phyloP scores from a whole-genome alignment of 2,797 vertebrate species.

The Coranthus polyacanthus region DNA sequence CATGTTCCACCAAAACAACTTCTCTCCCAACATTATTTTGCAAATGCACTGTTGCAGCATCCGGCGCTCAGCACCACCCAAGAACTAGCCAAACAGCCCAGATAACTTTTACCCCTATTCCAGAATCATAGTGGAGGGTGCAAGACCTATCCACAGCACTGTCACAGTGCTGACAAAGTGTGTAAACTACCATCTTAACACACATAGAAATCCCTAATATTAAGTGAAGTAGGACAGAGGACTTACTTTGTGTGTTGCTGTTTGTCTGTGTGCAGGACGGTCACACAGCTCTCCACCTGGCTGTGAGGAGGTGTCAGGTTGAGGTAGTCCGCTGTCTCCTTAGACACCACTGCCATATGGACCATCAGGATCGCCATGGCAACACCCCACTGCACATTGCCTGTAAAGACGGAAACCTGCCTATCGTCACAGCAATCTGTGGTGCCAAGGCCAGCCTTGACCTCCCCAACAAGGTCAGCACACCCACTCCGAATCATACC shows the following conservation, averaged over 20 bases:
- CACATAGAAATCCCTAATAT: too few relatives aligned
- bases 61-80: too few relatives aligned
- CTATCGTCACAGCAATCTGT: slow-evolving; percentile 90
- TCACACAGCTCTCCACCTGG: slow-evolving; percentile 95
- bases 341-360: slow-evolving; percentile 85
- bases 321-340: slow-evolving; percentile 95
- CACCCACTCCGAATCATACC: too few relatives aligned
- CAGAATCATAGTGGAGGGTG: too few relatives aligned
- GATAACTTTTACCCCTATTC: too few relatives aligned
- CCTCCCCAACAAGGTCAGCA: slow-evolving; percentile 92
- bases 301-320: slow-evolving; percentile 93
- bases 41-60: too few relatives aligned
- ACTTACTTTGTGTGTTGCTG: slow-evolving; percentile 6
- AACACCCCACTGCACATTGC: slow-evolving; percentile 96
- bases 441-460: slow-evolving; percentile 89
- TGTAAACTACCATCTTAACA: too few relatives aligned
- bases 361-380: slow-evolving; percentile 96
- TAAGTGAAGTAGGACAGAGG: not conserved
- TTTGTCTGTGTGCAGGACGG: slow-evolving; percentile 86
- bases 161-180: too few relatives aligned
- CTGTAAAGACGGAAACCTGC: slow-evolving; percentile 94
- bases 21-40: too few relatives aligned
- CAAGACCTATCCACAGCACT: too few relatives aligned
- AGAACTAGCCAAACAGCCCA: too few relatives aligned
- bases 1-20: too few relatives aligned